These are phyloP conservation scores for Epizoanthus rinbou DNA, from an alignment of 92 coral and sea anemone genomes.

Conservation along the genomic window DNA sequence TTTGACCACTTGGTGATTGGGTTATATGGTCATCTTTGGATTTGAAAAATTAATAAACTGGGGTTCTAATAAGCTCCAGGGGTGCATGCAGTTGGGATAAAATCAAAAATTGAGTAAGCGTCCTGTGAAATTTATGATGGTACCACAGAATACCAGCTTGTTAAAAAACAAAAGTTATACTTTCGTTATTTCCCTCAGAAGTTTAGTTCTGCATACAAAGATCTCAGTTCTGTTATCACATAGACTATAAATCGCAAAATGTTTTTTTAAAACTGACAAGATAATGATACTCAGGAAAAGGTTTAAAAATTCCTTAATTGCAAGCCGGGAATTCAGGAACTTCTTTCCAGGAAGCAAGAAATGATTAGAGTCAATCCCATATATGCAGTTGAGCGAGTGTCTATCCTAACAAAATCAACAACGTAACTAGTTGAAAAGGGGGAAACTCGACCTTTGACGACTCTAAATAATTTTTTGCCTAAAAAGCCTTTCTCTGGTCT, in stretches of 20 bases:
- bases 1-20: too few species aligned
- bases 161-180: conserved; percentile 17
- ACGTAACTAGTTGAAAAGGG: conserved; percentile 1
- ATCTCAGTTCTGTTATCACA: conserved; percentile 23
- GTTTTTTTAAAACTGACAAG: conserved; percentile 25
- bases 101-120: conserved; percentile 22
- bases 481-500: conserved; percentile 4
- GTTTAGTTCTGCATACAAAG: conserved; percentile 18
- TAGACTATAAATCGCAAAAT: conserved; percentile 21
- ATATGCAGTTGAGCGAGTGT: conserved; percentile 14
- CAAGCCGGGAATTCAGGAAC: conserved; percentile 19
- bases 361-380: conserved; percentile 20
- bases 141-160: conserved; percentile 24
- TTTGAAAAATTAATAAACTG: too few species aligned
- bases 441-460: background rate
- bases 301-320: conserved; percentile 13
- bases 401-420: background rate
- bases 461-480: background rate
- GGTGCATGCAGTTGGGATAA: conserved; percentile 17
- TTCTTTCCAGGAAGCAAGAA: conserved; percentile 20
- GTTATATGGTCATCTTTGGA: too few species aligned
- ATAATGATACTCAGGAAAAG: conserved; percentile 22
- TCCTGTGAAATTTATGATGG: conserved; percentile 23
- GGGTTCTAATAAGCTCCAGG: too few species aligned
- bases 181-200: conserved; percentile 20